Percentiles rank a stretch among this genome's conserved stretches.
These are phyloP conservation scores for Spea multiplicata DNA, from an alignment of 2,113 vertebrate species.

Conservation along the genomic window DNA sequence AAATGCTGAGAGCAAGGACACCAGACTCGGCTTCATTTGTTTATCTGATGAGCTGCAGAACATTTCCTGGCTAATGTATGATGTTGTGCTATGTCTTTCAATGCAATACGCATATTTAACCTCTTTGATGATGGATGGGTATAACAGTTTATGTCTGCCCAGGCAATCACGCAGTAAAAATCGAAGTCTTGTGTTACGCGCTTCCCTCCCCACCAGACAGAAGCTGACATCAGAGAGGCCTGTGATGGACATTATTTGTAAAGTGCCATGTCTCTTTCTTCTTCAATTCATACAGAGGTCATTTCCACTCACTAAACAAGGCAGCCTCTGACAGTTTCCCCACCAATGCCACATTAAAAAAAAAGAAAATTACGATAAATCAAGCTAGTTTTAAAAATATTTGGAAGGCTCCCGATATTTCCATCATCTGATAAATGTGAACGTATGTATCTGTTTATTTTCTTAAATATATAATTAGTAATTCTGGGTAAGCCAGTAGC, in stretches of 20 bases:
- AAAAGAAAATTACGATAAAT: slow-evolving; percentile 31
- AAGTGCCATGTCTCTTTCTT: slow-evolving; percentile 15
- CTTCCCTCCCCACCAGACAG: slow-evolving; percentile 3
- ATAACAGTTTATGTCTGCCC: slow-evolving; percentile 22
- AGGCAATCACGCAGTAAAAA: slow-evolving; percentile 21
- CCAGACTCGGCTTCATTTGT: not conserved
- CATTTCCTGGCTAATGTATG: not conserved
- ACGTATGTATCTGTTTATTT: not conserved
- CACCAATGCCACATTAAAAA: slow-evolving; percentile 1
- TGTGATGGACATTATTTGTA: slow-evolving; percentile 38
- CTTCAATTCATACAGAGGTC: slow-evolving; percentile 17
- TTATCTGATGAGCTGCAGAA: not conserved
- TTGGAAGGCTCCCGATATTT: slow-evolving; percentile 38
- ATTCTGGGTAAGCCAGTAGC: no score
- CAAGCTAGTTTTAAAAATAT: slow-evolving; percentile 29
- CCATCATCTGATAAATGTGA: slow-evolving; percentile 33
- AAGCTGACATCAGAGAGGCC: slow-evolving; percentile 26
- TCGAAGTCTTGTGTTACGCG: slow-evolving; percentile 30
- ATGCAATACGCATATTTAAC: slow-evolving; percentile 8
- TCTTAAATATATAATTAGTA: no score
- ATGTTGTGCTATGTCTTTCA: not conserved
- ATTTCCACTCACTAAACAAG: slow-evolving; percentile 33
- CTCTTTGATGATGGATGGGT: slow-evolving; percentile 29
- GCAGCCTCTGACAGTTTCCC: slow-evolving; percentile 28
- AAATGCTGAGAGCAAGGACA: slow-evolving; percentile 16